These are phyloP conservation scores for Columbina picui DNA, from an alignment of 2,113 vertebrate genomes.

Conservation along the genomic window DNA sequence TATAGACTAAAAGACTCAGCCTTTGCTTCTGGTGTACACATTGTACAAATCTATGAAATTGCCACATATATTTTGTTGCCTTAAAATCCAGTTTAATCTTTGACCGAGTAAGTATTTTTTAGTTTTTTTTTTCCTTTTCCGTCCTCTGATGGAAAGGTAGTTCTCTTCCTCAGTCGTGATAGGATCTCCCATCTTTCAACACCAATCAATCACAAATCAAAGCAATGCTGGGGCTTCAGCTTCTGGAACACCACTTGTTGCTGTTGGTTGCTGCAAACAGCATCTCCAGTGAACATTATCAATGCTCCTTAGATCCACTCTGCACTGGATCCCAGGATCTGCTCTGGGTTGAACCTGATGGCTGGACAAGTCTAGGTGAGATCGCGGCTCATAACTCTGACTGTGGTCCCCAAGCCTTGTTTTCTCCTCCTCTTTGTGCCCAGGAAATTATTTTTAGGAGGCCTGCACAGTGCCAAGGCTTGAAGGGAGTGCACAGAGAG, in stretches of 20 bases:
- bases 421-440: not conserved
- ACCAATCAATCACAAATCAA: fast-evolving
- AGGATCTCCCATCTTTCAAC: not conserved
- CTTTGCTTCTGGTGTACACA: not conserved
- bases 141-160: not conserved
- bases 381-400: not conserved
- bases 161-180: not conserved
- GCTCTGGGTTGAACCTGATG: not conserved
- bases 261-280: fast-evolving
- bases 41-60: not conserved
- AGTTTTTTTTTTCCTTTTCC: not conserved
- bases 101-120: not conserved
- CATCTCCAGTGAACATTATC: not conserved
- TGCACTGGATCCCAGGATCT: not conserved
- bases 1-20: not conserved
- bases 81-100: not conserved
- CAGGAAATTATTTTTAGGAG: not conserved
- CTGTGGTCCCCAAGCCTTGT: not conserved
- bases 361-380: not conserved
- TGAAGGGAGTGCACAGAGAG: not conserved
- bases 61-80: not conserved
- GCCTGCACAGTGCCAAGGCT: not conserved
- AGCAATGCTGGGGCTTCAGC: not conserved
- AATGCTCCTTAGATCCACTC: not conserved
- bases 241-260: not conserved